Conservation (phyloP, 2,888 invertebrate genomes). For the Heteropelma amictum region DNA sequence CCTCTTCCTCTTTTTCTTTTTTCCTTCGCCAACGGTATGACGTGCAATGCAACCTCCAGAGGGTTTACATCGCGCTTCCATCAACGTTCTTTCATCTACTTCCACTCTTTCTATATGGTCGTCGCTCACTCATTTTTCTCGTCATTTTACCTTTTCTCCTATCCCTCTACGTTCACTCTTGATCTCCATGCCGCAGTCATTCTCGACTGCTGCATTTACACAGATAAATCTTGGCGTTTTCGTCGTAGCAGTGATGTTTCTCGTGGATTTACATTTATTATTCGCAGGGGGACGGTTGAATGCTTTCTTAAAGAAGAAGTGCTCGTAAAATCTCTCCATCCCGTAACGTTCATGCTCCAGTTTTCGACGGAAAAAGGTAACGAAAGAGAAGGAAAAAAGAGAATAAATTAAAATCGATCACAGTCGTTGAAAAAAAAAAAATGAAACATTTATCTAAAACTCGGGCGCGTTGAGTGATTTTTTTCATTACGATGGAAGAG, state of each 20-base stretch:
- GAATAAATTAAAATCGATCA: no score
- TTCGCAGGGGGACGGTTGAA: not conserved
- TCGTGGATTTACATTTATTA: not conserved
- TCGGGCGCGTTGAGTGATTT: not conserved
- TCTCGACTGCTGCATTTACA: conserved; percentile 22
- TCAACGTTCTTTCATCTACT: conserved; percentile 11
- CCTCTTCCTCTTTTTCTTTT: not conserved
- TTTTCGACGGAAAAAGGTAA: not conserved
- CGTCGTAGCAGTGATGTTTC: not conserved
- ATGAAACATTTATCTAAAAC: not conserved
- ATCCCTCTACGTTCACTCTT: not conserved
- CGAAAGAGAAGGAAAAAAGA: not conserved
- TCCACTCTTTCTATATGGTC: not conserved
- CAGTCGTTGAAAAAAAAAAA: no score
- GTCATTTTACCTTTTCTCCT: conserved; percentile 16
- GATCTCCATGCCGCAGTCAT: conserved; percentile 29
- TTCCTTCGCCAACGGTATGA: conserved; percentile 31
- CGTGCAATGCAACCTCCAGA: conserved; percentile 8
- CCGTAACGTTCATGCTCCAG: not conserved
- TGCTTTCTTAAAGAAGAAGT: not conserved
- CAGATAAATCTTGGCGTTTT: conserved; percentile 29
- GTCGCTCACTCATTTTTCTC: conserved; percentile 13
- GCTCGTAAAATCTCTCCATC: not conserved
- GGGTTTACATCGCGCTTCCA: conserved; percentile 34
- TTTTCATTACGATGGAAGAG: not conserved